Evolutionary conservation across 2,797 vertebrate genomes (phyloP), one percentile per base, ranked within the genome.

Genomic region (Chromobotia macracanthus): DNA sequence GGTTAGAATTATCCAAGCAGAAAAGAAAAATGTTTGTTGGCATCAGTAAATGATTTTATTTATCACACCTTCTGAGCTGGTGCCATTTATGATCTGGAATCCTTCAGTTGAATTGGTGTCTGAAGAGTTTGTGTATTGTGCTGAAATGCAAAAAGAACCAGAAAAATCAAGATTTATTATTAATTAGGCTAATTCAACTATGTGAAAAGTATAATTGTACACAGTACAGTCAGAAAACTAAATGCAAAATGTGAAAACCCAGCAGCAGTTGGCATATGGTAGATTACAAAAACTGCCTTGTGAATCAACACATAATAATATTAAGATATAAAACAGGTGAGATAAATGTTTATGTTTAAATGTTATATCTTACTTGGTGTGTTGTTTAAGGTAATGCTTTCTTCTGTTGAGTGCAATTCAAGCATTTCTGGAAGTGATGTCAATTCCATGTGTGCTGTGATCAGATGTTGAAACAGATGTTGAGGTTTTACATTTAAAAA

Each of bases 91-190:
- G 18, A 12, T 35, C n/a, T 65, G 7, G 50, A 18, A n/a, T 16
- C 1, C 38, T 16, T 16, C 77, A 25, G 77, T 5, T 31, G 77
- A 71, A 19, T 31, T 71, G 16, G 46, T 21, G 7, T 55, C 48
- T 8, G 69, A 53, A 44, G 46, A 64, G 46, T 51, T 50, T 44
- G 13, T 56, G 60, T 35, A 46, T 3, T 56, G 12, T 55, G 69
- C 77, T 79, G 77, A 72, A 79, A 79, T 72, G 2, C 35, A 79
- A 55, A 72, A 4, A 64, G 0, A 41, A 9, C 9, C 1, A 28
- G 28, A 4, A 28, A 28, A 28, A 28, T 28, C 4, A 8, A 41
- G 38, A 41, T 41, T 9, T 41, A 10, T 41, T 60, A 28, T 60
- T 15, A 5, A 2, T 60, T 55, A 11, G n/a, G 53, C n/a, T 28